phyloP scores from a whole-genome alignment of 2,113 vertebrate genomes.

The Halcyon senegalensis region DNA sequence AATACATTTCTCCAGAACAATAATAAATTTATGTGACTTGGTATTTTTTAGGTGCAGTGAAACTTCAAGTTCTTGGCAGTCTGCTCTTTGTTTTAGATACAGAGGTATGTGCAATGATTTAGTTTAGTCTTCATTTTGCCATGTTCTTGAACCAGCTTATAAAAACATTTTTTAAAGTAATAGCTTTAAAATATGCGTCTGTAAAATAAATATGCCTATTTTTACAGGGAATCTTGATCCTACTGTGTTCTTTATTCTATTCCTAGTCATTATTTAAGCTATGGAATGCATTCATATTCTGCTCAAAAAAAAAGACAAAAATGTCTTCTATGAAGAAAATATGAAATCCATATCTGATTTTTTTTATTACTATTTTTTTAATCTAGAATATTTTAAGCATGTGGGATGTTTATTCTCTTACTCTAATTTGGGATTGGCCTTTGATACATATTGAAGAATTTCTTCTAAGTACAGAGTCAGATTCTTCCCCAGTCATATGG shows the following conservation, averaged over 20 bases:
- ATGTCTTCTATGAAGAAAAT: background rate
- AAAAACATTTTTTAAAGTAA: background rate
- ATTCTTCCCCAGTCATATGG: conserved; percentile 79
- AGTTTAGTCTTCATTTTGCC: background rate
- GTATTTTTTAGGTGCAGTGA: conserved; percentile 81
- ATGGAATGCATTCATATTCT: background rate
- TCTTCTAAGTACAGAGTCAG: conserved; percentile 87
- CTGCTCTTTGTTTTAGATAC: conserved; percentile 89
- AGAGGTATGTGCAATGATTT: conserved; percentile 76
- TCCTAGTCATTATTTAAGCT: background rate
- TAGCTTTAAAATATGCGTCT: background rate
- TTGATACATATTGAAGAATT: conserved; percentile 84
- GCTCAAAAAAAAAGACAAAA: background rate
- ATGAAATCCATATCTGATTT: background rate
- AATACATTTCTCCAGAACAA: background rate
- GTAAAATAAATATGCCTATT: background rate
- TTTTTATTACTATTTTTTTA: background rate
- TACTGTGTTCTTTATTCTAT: background rate
- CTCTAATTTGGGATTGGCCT: conserved; percentile 86
- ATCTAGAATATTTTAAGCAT: conserved; percentile 85
- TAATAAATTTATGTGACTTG: background rate
- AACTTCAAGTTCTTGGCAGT: conserved; percentile 86
- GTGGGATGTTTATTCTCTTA: conserved; percentile 87
- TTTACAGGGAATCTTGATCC: background rate
- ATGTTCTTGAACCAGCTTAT: background rate